Base-by-base conservation (phyloP, 2,113 vertebrate genomes). In the Athene cunicularia region DNA sequence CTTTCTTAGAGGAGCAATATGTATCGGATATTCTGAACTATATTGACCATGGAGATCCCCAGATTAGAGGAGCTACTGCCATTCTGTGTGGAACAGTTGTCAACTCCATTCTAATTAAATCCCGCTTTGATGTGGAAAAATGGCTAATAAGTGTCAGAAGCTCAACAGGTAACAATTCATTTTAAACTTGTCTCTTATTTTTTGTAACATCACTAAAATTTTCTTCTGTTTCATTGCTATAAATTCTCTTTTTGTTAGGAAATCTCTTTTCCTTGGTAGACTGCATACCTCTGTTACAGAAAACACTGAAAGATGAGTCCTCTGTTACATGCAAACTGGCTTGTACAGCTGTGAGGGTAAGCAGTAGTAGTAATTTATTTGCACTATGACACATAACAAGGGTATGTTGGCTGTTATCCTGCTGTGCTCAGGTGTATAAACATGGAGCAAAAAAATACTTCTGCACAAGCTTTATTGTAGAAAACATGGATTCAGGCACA, bases 291-390 rank as follows among this genome's bases (percentile, higher is more conserved):
- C 97, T 99, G 83, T 97, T 99, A 50, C 99, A 98, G 95, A 99
- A 97, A 81, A 98, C 98, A 2, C 92, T 99, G 73, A 99, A 98
- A 96, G 99, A 99, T 32, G 99, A 99, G 43, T 99, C 99, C 17
- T 99, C 99, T 1, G 99, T 99, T 41, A 99, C 99, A 0, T 99
- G 99, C 94, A 99, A 99, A 95, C 95, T 99, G 98, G 99, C 99
- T 43, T 99, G 99, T 91, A 98, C 98, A 49, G 99, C 99, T 91
- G 99, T 99, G 80, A 98, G 99, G 98, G 99, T 99, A 97, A 98
- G 99, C 32, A 67, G 21, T 17, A 32, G 35, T 11, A 50, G 43
- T 49, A 9, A 37, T 82, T 74, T 77, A 24, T 58, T 74, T 88
- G 12, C 27, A 71, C 11, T 21, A 72, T 28, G 5, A 27, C 27